These are phyloP conservation scores for Sebastes schlegelii DNA, from an alignment of 2,113 vertebrate genomes.

Conservation along the genomic window DNA sequence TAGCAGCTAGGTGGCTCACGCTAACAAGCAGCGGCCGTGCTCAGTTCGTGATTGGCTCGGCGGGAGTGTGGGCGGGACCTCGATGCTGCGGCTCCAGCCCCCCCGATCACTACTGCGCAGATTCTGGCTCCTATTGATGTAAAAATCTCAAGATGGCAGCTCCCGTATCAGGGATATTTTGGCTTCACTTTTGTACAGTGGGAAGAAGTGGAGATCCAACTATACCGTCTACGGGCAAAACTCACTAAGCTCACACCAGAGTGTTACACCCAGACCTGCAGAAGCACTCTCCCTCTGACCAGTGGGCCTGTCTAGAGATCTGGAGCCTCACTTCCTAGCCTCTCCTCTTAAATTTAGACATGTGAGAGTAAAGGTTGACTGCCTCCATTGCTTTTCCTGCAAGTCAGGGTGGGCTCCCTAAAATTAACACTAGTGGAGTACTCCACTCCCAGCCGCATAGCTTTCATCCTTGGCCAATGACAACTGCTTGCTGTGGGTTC, in stretches of 20 bases:
- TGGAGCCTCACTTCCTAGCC: constrained; percentile 55
- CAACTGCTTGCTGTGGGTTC: constrained; percentile 75
- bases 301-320: constrained; percentile 36
- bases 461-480: constrained; percentile 83
- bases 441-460: constrained; percentile 76
- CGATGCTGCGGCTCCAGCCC: no score
- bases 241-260: not conserved
- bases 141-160: no score
- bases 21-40: no score
- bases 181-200: no score
- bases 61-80: no score
- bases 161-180: no score
- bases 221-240: not conserved
- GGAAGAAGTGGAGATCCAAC: no score
- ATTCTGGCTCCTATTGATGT: no score
- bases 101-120: no score
- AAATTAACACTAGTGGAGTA: constrained; percentile 82
- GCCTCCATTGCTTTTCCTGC: constrained; percentile 59
- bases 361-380: constrained; percentile 57
- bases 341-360: constrained; percentile 77
- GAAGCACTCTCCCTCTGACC: constrained; percentile 4
- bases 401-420: constrained; percentile 79
- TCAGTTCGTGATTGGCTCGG: no score
- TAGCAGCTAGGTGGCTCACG: no score
- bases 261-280: not conserved